Evolutionary conservation across 2,113 vertebrate species (phyloP).

Genomic region (Barbus barbus): DNA sequence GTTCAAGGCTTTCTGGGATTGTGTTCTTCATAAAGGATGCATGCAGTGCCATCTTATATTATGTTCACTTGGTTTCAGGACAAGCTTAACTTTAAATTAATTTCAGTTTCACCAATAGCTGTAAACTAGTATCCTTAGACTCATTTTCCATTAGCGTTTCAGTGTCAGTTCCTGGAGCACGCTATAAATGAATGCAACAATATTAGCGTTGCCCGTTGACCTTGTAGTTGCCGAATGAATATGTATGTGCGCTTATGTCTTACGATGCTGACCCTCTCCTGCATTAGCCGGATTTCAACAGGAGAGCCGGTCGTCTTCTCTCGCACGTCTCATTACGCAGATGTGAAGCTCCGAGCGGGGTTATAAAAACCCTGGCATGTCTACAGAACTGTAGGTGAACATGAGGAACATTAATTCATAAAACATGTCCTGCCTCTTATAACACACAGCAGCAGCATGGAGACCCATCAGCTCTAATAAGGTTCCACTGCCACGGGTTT

Average conservation of each 20-base stretch:
- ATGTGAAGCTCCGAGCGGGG: neutral
- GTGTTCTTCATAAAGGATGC: neutral
- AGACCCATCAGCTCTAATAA: slow-evolving; percentile 62
- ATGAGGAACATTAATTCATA: slow-evolving; percentile 54
- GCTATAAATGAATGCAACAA: slow-evolving; percentile 38
- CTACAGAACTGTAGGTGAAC: slow-evolving; percentile 24
- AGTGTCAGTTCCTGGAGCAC: neutral
- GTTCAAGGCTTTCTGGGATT: neutral
- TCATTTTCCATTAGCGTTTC: slow-evolving; percentile 35
- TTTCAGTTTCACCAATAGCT: slow-evolving; percentile 34
- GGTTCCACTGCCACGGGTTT: slow-evolving; percentile 44
- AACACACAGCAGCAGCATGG: slow-evolving; percentile 29
- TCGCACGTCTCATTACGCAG: slow-evolving; percentile 44
- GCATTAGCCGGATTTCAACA: slow-evolving; percentile 24
- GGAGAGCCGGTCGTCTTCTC: slow-evolving; percentile 28
- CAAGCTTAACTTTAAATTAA: neutral
- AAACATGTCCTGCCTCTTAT: slow-evolving; percentile 49
- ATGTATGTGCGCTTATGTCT: slow-evolving; percentile 50
- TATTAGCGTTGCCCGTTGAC: slow-evolving; percentile 44
- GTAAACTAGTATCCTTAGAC: slow-evolving; percentile 41
- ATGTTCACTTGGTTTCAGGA: neutral
- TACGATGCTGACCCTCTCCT: slow-evolving; percentile 49
- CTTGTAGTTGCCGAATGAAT: slow-evolving; percentile 52
- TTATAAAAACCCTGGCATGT: slow-evolving; percentile 31
- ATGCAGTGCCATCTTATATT: neutral